phyloP scores from a whole-genome alignment of 2,113 vertebrate genomes.

The Myiopsitta monachus region DNA sequence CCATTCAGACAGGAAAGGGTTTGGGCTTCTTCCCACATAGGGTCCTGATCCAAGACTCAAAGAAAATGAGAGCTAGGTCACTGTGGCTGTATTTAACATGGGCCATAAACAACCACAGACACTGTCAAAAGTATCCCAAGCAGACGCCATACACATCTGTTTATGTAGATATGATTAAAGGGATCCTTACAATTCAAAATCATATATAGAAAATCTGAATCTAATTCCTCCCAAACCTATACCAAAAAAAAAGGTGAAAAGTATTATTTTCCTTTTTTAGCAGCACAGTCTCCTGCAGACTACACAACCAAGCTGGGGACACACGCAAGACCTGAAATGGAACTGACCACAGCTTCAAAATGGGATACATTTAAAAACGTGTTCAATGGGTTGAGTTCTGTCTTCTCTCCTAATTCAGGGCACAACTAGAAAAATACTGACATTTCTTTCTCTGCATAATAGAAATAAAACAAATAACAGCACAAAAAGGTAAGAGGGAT shows the following conservation, averaged over 20 bases:
- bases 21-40: neutral
- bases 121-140: neutral
- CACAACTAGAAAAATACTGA: neutral
- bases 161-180: neutral
- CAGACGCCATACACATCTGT: neutral
- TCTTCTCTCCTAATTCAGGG: neutral
- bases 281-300: neutral
- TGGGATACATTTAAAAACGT: neutral
- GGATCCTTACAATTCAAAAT: neutral
- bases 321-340: neutral
- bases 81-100: neutral
- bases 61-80: neutral
- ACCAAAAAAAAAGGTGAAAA: neutral
- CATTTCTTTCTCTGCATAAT: neutral
- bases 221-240: neutral
- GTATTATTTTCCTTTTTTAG: neutral
- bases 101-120: neutral
- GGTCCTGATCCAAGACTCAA: neutral
- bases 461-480: neutral
- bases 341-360: neutral
- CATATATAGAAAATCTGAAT: neutral
- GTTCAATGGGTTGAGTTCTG: neutral
- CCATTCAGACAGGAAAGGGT: neutral
- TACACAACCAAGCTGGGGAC: neutral
- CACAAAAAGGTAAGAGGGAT: neutral